These are phyloP conservation scores for Vidua macroura DNA, from an alignment of 2,113 vertebrate genomes.

Conservation along the genomic window DNA sequence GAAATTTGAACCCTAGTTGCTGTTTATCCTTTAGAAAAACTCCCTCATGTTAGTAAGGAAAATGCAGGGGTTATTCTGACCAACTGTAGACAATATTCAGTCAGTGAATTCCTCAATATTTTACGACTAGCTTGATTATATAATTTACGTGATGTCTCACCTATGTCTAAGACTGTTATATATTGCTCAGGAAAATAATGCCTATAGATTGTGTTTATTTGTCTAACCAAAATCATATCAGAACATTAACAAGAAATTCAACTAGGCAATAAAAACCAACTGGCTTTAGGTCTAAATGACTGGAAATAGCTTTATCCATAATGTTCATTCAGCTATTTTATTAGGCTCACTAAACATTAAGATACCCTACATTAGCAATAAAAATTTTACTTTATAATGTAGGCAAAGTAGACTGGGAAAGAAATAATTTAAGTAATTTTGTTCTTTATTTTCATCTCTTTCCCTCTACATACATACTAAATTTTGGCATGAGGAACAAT, in stretches of 20 bases:
- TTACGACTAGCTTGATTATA: not conserved
- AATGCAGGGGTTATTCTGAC: not conserved
- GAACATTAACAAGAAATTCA: not conserved
- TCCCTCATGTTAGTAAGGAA: not conserved
- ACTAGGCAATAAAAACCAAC: not conserved
- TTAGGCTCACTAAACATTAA: constrained; percentile 48
- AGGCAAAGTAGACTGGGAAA: constrained; percentile 22
- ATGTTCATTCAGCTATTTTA: constrained; percentile 50
- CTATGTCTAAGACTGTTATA: not conserved
- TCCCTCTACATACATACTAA: not conserved
- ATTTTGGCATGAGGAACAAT: not conserved
- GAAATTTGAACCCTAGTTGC: not conserved
- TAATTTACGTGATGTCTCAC: not conserved
- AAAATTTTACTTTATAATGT: constrained; percentile 30
- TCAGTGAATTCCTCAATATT: not conserved
- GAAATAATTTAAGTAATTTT: constrained; percentile 39
- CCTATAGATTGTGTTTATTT: not conserved
- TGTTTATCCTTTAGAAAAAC: not conserved
- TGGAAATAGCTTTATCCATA: constrained; percentile 18
- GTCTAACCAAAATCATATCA: not conserved
- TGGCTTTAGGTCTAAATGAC: constrained; percentile 26
- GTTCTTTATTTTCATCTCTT: constrained; percentile 9
- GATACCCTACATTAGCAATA: not conserved
- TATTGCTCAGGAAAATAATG: not conserved
- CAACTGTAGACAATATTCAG: not conserved